Evolutionary conservation across 2,888 invertebrate species (phyloP), one percentile per base, ranked within the genome.

Genomic region (Dasypogon diadema): DNA sequence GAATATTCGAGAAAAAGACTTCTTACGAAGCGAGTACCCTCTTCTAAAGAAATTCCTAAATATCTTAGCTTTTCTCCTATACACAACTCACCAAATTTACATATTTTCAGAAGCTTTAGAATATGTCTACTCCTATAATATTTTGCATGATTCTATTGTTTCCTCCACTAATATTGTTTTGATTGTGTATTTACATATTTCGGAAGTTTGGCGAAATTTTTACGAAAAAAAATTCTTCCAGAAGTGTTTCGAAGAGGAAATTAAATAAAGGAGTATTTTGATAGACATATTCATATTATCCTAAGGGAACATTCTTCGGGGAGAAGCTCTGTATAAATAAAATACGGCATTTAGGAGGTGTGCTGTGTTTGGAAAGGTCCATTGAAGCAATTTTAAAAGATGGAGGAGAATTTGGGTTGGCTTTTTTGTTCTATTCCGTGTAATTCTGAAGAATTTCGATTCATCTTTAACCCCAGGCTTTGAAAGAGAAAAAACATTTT

Each of bases 81-180:
- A n/a, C 6, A 16, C 5, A 51, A 51, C 16, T 51, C 12, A 21
- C 51, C 14, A 21, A 42, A 42, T 65, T 46, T 65, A 21, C 46
- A 65, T 65, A 65, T 65, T 65, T 46, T 65, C 26, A 10, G 65
- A 3, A 65, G 1, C 24, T 21, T 21, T 22, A 16, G 14, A 46
- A 65, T 48, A 65, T 46, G 46, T 46, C 16, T 65, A 21, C 10
- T n/a, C 8, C 46, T 46, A 2, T 5, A 42, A 2, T 42, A 42
- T 12, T 42, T 46, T 46, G 65, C 65, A 48, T 48, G 46, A 65
- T 65, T 48, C 65, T n/a, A 65, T 65, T 65, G 65, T 65, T 65
- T 65, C 26, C 65, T 22, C 26, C 21, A 14, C 18, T 21, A 48
- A 65, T 65, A 46, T 65, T 37, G 65, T 65, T 63, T 65, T 21